Evolutionary conservation across 2,888 invertebrate genomes (phyloP), one percentile per base, ranked within the genome.

Genomic region (Tinea trinotella): DNA sequence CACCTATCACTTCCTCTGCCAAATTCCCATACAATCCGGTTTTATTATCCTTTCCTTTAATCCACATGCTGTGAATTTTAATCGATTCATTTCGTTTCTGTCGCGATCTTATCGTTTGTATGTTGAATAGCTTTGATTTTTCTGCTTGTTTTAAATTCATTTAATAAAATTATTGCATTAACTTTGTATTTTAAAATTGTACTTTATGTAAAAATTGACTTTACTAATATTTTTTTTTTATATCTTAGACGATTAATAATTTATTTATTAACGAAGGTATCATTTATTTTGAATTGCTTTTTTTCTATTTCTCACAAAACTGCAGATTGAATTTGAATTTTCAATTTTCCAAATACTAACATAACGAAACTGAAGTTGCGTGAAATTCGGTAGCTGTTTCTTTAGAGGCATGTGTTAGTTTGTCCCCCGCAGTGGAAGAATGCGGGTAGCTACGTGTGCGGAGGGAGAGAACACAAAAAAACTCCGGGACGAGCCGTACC

Each of bases 401-500:
- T 40, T 9, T 12, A 5, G 40, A 15, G 12, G 13, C 15, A 15
- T 12, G 40, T 15, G 40, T 12, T 40, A 15, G 40, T 40, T 15
- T 40, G 12, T 40, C 35, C 2, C 30, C 30, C 30, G 30, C 30
- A 30, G 30, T 30, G 30, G 40, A 40, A 40, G 46, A 46, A 46
- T 46, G 46, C 46, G 46, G 46, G 19, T 17, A 40, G 40, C 13
- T 40, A 12, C 24, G 57, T n/a, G 40, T 59, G 60, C 57, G 61
- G 64, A 64, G 61, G 64, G 64, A 61, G 58, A 62, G 62, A 60
- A 58, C 61, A 72, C 71, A 78, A 78, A 79, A 81, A n/a, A 83
- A 77, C 71, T 66, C 69, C 64, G 69, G 67, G 67, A 65, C 69
- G 65, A 20, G 22, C 13, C 49, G 70, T 83, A 83, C 83, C 82